These are phyloP conservation scores for Anser brachyrhynchus DNA, from an alignment of 2,113 vertebrate species.

Conservation along the genomic window DNA sequence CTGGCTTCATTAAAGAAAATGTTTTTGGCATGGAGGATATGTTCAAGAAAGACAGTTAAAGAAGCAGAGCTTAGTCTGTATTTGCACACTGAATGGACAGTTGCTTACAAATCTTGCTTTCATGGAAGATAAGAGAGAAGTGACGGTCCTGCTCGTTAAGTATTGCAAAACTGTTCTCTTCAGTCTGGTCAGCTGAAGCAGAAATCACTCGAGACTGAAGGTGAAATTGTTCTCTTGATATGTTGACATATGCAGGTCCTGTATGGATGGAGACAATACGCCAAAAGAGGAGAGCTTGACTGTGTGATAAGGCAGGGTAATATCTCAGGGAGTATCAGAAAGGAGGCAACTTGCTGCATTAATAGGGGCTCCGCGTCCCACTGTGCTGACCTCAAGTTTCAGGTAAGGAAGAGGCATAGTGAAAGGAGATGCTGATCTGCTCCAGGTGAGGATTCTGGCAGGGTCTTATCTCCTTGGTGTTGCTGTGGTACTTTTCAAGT, in stretches of 20 bases:
- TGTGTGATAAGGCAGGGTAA: neutral
- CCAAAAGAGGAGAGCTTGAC: neutral
- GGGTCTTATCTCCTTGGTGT: neutral
- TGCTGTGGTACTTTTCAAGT: neutral
- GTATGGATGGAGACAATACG: rapidly evolving
- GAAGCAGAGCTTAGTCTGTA: neutral
- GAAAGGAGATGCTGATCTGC: neutral
- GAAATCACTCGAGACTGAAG: neutral
- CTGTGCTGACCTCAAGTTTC: neutral
- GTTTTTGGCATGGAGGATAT: neutral
- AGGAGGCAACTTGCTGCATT: neutral
- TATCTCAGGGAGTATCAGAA: neutral
- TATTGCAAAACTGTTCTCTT: neutral
- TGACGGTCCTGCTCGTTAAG: neutral
- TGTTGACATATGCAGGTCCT: neutral
- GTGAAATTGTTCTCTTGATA: neutral
- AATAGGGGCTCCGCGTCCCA: neutral
- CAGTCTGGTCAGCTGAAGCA: neutral
- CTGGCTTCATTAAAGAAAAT: neutral
- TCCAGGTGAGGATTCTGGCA: neutral
- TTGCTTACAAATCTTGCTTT: neutral
- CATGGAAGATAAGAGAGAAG: neutral
- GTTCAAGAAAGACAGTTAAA: neutral
- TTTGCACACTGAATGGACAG: neutral
- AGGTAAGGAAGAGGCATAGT: neutral